These are phyloP conservation scores for Drosophila atripex DNA, from an alignment of 2,888 invertebrate genomes.

Conservation along the genomic window DNA sequence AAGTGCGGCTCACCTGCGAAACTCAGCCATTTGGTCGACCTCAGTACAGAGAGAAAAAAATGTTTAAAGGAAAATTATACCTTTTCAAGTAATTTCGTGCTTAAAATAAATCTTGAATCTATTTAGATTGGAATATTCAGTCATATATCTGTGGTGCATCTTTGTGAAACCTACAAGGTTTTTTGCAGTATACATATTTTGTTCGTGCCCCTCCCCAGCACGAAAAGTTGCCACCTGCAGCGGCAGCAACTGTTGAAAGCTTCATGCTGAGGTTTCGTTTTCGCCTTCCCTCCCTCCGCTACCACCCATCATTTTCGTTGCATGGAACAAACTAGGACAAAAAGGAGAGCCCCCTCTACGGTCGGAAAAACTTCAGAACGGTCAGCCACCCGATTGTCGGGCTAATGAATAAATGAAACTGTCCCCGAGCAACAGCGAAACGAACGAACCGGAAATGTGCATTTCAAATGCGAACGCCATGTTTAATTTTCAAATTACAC, in stretches of 20 bases:
- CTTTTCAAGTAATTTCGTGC: too few species aligned
- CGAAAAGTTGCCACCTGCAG: slow-evolving; percentile 32
- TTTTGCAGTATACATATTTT: slow-evolving; percentile 13
- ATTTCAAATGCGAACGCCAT: slow-evolving; percentile 47
- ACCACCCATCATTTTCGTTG: not conserved
- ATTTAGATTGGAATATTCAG: not conserved
- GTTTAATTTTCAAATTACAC: slow-evolving; percentile 60
- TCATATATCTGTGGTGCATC: not conserved
- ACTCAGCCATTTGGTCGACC: slow-evolving; percentile 49
- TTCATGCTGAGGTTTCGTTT: slow-evolving; percentile 26
- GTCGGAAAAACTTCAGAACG: slow-evolving; percentile 3
- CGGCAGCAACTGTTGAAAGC: slow-evolving; percentile 58
- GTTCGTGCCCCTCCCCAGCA: not conserved
- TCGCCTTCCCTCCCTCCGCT: slow-evolving; percentile 9
- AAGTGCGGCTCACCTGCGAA: slow-evolving; percentile 51
- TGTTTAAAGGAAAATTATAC: not conserved
- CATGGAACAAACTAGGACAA: slow-evolving; percentile 36
- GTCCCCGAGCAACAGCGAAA: slow-evolving; percentile 19
- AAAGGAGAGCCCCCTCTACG: slow-evolving; percentile 19
- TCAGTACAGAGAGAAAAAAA: slow-evolving; percentile 15
- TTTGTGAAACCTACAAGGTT: not conserved
- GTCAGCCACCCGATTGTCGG: slow-evolving; percentile 28
- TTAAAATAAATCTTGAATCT: too few species aligned
- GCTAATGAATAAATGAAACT: slow-evolving; percentile 50
- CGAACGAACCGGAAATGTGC: slow-evolving; percentile 50